Conservation (phyloP, 2,113 vertebrate genomes). For the Chauna torquata region DNA sequence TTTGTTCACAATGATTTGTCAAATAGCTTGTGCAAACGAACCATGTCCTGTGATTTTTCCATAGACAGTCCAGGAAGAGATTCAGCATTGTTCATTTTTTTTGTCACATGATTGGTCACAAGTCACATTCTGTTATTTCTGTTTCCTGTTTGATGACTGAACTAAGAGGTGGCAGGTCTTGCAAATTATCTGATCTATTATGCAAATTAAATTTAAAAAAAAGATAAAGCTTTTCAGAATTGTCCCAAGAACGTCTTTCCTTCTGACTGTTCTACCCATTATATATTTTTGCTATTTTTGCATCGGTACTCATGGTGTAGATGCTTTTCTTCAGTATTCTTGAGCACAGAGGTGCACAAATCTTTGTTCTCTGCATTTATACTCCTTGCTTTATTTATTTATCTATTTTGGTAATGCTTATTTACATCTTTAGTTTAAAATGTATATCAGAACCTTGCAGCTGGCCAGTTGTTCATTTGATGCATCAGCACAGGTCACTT, state of each 20-base stretch:
- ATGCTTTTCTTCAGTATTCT: neutral
- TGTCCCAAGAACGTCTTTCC: neutral
- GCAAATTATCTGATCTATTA: slow-evolving; percentile 7
- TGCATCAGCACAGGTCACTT: rapidly evolving
- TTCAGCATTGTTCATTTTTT: neutral
- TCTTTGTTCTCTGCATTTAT: too few relatives aligned
- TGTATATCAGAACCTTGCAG: neutral
- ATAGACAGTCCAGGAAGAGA: neutral
- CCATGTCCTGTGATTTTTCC: neutral
- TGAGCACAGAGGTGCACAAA: neutral
- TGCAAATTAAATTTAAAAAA: neutral
- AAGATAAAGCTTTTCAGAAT: neutral
- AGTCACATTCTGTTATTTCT: slow-evolving; percentile 34
- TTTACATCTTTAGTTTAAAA: neutral
- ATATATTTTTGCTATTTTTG: rapidly evolving
- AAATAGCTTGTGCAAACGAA: neutral
- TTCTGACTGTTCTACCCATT: neutral
- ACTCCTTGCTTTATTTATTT: neutral
- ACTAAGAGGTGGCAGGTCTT: neutral
- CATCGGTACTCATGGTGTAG: neutral
- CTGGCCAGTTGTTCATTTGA: neutral
- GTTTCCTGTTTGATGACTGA: slow-evolving; percentile 29
- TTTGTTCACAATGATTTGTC: neutral
- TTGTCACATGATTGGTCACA: neutral
- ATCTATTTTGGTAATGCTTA: neutral